phyloP scores from a whole-genome alignment of 2,888 invertebrate genomes.

The Tetragnatha montana region DNA sequence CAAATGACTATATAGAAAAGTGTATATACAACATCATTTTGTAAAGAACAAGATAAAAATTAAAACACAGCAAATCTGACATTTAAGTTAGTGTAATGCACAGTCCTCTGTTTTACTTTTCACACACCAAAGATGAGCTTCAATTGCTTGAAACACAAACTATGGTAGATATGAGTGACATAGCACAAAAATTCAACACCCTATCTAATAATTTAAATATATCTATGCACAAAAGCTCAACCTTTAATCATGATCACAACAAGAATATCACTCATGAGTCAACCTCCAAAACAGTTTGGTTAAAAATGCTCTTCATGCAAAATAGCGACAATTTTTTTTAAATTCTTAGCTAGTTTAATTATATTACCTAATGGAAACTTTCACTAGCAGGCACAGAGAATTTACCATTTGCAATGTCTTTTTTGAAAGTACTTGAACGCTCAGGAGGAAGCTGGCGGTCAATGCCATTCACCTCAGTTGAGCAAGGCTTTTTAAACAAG shows the following conservation, averaged over 20 bases:
- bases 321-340: slow-evolving; percentile 55
- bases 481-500: slow-evolving; percentile 60
- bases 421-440: slow-evolving; percentile 29
- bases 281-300: slow-evolving; percentile 58
- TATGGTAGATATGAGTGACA: slow-evolving; percentile 64
- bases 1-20: slow-evolving; percentile 58
- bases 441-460: slow-evolving; percentile 27
- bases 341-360: slow-evolving; percentile 22
- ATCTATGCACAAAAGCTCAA: slow-evolving; percentile 71
- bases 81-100: slow-evolving; percentile 68
- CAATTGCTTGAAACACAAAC: slow-evolving; percentile 6
- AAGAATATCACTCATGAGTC: slow-evolving; percentile 66
- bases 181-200: slow-evolving; percentile 58
- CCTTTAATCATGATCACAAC: slow-evolving; percentile 61
- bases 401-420: slow-evolving; percentile 60
- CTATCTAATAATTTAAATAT: slow-evolving; percentile 70
- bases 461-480: slow-evolving; percentile 58
- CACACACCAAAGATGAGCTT: slow-evolving; percentile 35
- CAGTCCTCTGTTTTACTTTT: slow-evolving; percentile 53
- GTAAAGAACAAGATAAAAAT: slow-evolving; percentile 70
- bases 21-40: slow-evolving; percentile 64
- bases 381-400: slow-evolving; percentile 61
- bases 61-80: slow-evolving; percentile 69
- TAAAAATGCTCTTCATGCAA: slow-evolving; percentile 67
- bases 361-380: slow-evolving; percentile 50